Evolutionary conservation across 2,797 vertebrate genomes (phyloP).

Genomic region (Cryptoblepharus egeriae): DNA sequence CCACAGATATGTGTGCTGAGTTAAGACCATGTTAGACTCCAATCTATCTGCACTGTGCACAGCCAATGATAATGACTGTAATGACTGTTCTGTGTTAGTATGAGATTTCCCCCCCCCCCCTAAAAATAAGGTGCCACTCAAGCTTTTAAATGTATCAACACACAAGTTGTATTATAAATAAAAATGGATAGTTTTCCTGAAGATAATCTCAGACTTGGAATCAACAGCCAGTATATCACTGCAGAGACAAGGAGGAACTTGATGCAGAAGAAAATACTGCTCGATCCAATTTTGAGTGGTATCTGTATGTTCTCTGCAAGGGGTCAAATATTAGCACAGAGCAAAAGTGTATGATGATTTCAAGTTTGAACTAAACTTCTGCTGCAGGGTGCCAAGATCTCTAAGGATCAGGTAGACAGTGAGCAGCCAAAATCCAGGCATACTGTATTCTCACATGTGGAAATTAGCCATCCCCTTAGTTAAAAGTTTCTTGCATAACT

Average conservation of each 20-base stretch:
- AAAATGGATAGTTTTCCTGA: background rate
- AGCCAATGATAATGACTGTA: background rate
- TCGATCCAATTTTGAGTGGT: background rate
- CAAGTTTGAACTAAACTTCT: background rate
- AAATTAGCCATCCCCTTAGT: background rate
- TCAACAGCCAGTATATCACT: background rate
- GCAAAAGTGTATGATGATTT: background rate
- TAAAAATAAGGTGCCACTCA: background rate
- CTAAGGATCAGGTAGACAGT: background rate
- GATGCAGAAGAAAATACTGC: background rate
- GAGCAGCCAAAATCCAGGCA: constrained; percentile 6
- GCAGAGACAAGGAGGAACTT: background rate
- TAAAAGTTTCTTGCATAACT: constrained; percentile 6
- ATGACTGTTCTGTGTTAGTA: accelerated
- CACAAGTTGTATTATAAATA: background rate
- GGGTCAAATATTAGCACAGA: background rate
- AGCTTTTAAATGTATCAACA: background rate
- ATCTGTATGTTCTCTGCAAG: background rate
- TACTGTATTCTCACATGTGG: background rate
- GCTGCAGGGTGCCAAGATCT: background rate
- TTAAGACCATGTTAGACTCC: background rate
- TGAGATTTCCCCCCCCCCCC: too few species aligned
- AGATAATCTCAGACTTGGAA: background rate
- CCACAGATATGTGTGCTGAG: background rate
- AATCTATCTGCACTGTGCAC: background rate